These are phyloP conservation scores for human DNA, from an alignment of 2,113 vertebrate species.

Conservation along the genomic window DNA sequence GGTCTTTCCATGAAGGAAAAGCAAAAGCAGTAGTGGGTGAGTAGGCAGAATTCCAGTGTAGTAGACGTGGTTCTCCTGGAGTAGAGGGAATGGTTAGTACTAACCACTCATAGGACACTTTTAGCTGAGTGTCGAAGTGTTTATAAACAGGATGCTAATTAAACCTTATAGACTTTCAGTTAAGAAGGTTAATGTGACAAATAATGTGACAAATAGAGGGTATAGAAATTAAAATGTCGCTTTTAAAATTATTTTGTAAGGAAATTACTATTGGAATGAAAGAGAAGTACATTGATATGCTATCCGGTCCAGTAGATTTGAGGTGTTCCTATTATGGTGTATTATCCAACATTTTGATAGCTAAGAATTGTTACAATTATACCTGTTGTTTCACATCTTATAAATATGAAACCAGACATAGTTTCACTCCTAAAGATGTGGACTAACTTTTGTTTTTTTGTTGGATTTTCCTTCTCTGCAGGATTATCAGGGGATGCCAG, in stretches of 20 bases:
- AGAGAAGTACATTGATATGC: not conserved
- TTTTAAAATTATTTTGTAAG: not conserved
- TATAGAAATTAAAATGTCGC: not conserved
- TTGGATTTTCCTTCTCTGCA: conserved; percentile 75
- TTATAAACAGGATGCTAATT: not conserved
- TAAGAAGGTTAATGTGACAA: conserved; percentile 2
- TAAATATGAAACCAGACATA: not conserved
- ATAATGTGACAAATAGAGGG: not conserved
- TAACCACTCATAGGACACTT: not conserved
- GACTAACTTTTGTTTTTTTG: conserved; percentile 6
- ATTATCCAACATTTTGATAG: not conserved
- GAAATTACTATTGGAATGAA: not conserved
- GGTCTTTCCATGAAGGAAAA: conserved; percentile 98
- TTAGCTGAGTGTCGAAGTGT: not conserved
- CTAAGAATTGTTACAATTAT: not conserved
- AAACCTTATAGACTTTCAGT: not conserved
- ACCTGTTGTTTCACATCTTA: not conserved
- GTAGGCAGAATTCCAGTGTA: conserved; percentile 59
- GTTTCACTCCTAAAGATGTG: not conserved
- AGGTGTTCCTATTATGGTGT: not conserved
- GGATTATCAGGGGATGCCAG: conserved; percentile 92
- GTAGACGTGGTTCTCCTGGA: not conserved
- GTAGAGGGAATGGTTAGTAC: not conserved
- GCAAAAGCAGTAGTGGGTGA: conserved; percentile 97
- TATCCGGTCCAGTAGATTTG: not conserved